These are phyloP conservation scores for Formica aserva DNA, from an alignment of 2,888 invertebrate species.

Conservation along the genomic window DNA sequence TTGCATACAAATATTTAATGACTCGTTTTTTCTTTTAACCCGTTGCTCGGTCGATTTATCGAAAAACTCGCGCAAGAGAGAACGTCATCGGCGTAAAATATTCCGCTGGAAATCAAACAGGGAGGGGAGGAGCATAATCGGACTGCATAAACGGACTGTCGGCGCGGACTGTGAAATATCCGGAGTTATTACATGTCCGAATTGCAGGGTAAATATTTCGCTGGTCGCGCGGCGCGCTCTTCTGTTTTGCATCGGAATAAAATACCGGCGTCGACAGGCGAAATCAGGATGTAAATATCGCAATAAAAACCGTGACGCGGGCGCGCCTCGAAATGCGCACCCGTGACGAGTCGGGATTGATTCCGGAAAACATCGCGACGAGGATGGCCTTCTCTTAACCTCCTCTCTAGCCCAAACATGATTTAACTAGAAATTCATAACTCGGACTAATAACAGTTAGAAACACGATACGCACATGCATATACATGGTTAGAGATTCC, in stretches of 20 bases:
- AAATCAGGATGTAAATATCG: conserved; percentile 54
- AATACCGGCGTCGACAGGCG: conserved; percentile 38
- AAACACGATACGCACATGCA: not conserved
- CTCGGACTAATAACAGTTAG: not conserved
- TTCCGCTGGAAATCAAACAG: conserved; percentile 50
- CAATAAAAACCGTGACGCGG: conserved; percentile 45
- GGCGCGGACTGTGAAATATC: conserved; percentile 38
- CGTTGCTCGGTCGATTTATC: conserved; percentile 38
- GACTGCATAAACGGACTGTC: conserved; percentile 44
- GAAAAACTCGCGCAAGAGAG: conserved; percentile 21
- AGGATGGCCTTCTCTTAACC: not conserved
- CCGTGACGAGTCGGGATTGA: conserved; percentile 19
- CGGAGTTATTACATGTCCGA: conserved; percentile 56
- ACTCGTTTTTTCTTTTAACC: conserved; percentile 21
- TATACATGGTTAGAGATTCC: not conserved
- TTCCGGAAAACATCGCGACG: not conserved
- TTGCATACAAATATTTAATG: not conserved
- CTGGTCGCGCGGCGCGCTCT: conserved; percentile 6
- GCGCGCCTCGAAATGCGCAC: not conserved
- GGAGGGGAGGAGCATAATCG: not conserved
- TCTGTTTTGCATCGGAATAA: conserved; percentile 50
- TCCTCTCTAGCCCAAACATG: not conserved
- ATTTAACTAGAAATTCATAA: conserved; percentile 1
- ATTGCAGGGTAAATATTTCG: conserved; percentile 55
- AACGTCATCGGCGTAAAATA: conserved; percentile 45